Conservation (phyloP, 2,888 invertebrate genomes). For the Chouioia cunea region DNA sequence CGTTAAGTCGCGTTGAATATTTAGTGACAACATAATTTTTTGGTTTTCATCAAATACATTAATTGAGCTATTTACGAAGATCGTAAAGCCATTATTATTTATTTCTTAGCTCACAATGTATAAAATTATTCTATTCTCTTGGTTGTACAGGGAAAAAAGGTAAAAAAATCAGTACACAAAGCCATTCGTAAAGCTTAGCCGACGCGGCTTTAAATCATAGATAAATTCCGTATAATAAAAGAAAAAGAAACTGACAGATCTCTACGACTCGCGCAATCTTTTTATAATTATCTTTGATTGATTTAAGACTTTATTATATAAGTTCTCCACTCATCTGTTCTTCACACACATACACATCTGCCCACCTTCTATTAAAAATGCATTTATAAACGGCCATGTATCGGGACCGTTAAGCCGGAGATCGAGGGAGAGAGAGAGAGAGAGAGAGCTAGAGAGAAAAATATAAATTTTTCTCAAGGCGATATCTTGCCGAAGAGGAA, state of each 20-base stretch:
- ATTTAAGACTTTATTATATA: constrained; percentile 34
- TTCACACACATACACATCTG: too few relatives aligned
- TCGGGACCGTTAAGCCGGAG: constrained; percentile 21
- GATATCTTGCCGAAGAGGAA: constrained; percentile 25
- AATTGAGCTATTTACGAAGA: too few relatives aligned
- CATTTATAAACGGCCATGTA: constrained; percentile 12
- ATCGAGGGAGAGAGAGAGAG: constrained; percentile 33
- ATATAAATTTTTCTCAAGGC: constrained; percentile 33
- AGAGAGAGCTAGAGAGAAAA: constrained; percentile 19
- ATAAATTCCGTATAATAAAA: constrained; percentile 10
- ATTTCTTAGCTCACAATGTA: too few relatives aligned
- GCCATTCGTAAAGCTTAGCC: too few relatives aligned
- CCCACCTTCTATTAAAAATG: constrained; percentile 1
- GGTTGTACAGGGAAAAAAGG: too few relatives aligned
- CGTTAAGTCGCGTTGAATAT: too few relatives aligned
- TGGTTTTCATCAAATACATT: too few relatives aligned
- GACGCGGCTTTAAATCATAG: background rate
- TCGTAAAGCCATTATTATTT: too few relatives aligned
- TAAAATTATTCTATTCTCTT: too few relatives aligned
- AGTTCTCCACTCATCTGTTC: constrained; percentile 16
- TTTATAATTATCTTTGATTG: constrained; percentile 11
- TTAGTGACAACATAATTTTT: too few relatives aligned
- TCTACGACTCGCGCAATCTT: constrained; percentile 6
- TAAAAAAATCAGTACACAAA: too few relatives aligned
- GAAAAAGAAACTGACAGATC: background rate